phyloP scores from a whole-genome alignment of 2,797 vertebrate species.

The Phoxinus dragarum region DNA sequence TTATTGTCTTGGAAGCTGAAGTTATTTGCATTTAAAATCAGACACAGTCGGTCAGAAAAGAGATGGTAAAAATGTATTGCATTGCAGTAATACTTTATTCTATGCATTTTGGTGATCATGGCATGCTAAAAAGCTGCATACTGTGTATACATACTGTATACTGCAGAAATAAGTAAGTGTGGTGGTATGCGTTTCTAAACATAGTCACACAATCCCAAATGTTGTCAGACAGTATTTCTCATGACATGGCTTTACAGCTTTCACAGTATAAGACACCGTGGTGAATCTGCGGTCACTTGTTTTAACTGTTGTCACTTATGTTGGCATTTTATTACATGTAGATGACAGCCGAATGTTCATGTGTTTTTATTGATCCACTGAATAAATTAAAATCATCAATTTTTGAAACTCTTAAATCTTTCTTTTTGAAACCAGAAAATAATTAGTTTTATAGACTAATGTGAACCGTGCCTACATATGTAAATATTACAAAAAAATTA shows the following conservation, averaged over 20 bases:
- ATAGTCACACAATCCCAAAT: neutral
- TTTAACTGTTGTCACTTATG: neutral
- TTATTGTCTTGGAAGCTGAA: neutral
- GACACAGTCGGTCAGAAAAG: neutral
- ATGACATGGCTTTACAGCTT: conserved; percentile 21
- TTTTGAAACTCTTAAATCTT: neutral
- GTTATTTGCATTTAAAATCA: neutral
- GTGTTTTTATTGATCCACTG: conserved; percentile 10
- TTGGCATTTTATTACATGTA: conserved; percentile 15
- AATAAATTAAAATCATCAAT: conserved; percentile 21
- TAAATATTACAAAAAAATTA: neutral
- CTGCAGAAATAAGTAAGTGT: neutral
- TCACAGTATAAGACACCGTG: neutral
- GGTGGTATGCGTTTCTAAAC: neutral
- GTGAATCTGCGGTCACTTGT: neutral
- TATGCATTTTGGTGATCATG: neutral
- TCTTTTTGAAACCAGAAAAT: neutral
- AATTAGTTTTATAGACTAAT: neutral
- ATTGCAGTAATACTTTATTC: neutral
- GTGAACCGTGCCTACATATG: neutral
- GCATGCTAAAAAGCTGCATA: neutral
- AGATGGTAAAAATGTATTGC: neutral
- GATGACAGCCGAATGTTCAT: conserved; percentile 4
- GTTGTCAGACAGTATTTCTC: neutral
- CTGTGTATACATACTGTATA: neutral